Base-by-base conservation (phyloP, 2,888 invertebrate genomes). In the Hipparchia semele region DNA sequence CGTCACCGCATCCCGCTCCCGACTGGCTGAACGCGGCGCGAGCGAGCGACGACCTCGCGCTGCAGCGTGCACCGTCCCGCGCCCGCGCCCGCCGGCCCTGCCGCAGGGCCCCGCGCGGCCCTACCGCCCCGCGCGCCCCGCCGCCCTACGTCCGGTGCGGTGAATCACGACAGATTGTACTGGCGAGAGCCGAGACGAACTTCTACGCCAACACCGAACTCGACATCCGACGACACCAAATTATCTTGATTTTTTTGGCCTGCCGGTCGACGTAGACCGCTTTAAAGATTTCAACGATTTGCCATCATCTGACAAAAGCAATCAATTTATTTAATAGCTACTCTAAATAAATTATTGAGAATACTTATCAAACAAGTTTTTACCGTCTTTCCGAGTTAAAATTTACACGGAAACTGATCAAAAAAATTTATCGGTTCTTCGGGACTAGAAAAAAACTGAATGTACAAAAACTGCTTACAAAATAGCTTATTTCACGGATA, bases 1-100 rank as follows among this genome's bases (percentile, higher is more conserved):
- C 94, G 93, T 92, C 94, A 93, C 94, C 93, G 93, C 93, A 94
- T 94, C 93, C 93, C 93, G 93, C 92, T 93, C 92, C 92, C 90
- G 92, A 93, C 93, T 94, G 92, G 86, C 90, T 77, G 83, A 82
- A 79, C 86, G 85, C 82, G 79, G 79, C 84, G 89, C 87, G 87
- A 85, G 90, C 91, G 92, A 91, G 86, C 92, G 92, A 91, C 92
- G 92, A 92, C 92, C 92, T 92, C 92, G 91, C 89, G 91, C 90
- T 91, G 92, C 93, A 91, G 87, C 90, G 90, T 91, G 91, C 91
- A 91, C 87, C 90, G 86, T 83, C 88, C 89, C 90, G 85, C 90
- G 73, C 80, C 74, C 76, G 79, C 74, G 77, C 80, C 84, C 87
- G 83, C 86, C 23, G 23, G 82, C 83, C 81, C 82, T 80, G 72